Base-by-base conservation (phyloP, 1,140 invertebrate genomes). In the Platyura marginata region DNA sequence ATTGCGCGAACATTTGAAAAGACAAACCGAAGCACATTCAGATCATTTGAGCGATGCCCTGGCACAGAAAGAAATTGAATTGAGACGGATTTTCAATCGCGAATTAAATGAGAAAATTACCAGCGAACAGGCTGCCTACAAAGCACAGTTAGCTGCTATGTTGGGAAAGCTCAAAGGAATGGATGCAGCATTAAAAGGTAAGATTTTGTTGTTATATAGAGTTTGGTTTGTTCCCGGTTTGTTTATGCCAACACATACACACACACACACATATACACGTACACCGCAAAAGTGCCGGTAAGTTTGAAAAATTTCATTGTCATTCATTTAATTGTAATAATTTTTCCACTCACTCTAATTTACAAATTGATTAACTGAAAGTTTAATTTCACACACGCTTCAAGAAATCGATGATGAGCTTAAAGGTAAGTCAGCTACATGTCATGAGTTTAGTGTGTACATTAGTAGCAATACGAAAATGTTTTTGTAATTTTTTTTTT, bases 121-220 rank as follows among this genome's bases (percentile, higher is more conserved):
- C 40, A 58, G 66, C 40, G 87, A 79, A 51, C 73, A 72, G 43
- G 73, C 68, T 23, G 69, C 65, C 57, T 83, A 78, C 61, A 81
- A 88, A 58, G 65, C 71, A 36, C 78, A 92, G 55, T 62, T 95
- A 11, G 81, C 81, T 2, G 72, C 71, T 1, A 78, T 89, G 62
- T 70, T 90, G 21, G 83, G 82, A 16, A 77, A 85, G 54, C 64
- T 94, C 40, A 74, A 76, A 46, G 91, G 87, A n/a, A 79, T 96
- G 46, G 85, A 94, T 62, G 67, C 77, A 34, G 85, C 85, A 2
- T 67, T 96, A 3, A 79, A 83, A 70, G 73, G 89, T 91, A 58
- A 71, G 71, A 61, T 4, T 5, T 18, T 38, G n/a, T 18, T 46
- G n/a, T n/a, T n/a, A n/a, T n/a, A n/a, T n/a, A n/a, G n/a, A n/a